Percentiles rank a stretch among this genome's conserved stretches.
Evolutionary conservation across 2,797 vertebrate species (phyloP).

Genomic region (Diglossa cyanea): DNA sequence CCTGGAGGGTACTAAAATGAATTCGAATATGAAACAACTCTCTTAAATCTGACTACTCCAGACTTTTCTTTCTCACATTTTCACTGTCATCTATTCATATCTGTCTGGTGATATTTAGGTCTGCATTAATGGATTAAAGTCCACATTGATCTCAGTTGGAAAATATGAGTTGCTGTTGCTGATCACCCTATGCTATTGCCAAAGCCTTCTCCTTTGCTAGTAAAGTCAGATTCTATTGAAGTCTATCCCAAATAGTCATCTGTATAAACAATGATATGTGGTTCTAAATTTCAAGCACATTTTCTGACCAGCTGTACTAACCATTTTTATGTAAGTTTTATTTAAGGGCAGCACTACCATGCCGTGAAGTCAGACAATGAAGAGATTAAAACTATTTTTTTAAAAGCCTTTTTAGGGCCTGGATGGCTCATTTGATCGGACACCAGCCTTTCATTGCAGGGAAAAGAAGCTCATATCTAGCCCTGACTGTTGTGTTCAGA

Average conservation of each 20-base stretch:
- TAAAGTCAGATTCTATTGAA: constrained; percentile 84
- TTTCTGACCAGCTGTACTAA: constrained; percentile 92
- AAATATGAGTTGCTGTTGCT: constrained; percentile 74
- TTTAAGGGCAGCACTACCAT: constrained; percentile 63
- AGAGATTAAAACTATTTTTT: constrained; percentile 58
- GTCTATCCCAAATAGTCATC: constrained; percentile 86
- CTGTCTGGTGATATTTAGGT: constrained; percentile 71
- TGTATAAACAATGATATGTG: constrained; percentile 92
- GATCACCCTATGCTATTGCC: constrained; percentile 73
- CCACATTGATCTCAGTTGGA: constrained; percentile 75
- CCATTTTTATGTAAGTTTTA: constrained; percentile 79
- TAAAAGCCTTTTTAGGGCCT: constrained; percentile 25
- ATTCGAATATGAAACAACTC: constrained; percentile 63
- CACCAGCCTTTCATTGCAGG: constrained; percentile 15
- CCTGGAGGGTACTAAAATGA: constrained; percentile 62
- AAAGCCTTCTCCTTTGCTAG: constrained; percentile 71
- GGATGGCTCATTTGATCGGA: constrained; percentile 51
- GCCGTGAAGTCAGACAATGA: constrained; percentile 62
- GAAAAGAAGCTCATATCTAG: not conserved
- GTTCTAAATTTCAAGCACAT: constrained; percentile 89
- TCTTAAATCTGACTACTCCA: constrained; percentile 53
- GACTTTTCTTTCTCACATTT: constrained; percentile 50
- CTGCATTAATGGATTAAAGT: constrained; percentile 65
- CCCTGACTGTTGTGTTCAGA: not conserved
- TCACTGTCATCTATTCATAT: constrained; percentile 63